phyloP scores from a whole-genome alignment of 2,113 vertebrate species.

The Oreochromis spilurus region DNA sequence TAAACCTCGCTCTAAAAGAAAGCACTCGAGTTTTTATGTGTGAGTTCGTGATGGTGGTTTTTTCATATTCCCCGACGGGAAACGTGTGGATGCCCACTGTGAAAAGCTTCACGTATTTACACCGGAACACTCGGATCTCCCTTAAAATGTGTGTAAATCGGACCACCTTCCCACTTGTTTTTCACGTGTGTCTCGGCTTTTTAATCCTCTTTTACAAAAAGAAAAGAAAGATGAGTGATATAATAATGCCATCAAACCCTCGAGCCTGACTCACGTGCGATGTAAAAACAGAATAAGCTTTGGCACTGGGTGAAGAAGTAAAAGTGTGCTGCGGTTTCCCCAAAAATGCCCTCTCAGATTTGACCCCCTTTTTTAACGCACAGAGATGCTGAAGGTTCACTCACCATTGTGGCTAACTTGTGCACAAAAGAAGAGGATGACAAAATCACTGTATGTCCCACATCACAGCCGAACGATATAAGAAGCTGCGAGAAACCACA shows the following conservation, averaged over 20 bases:
- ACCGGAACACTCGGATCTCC: slow-evolving; percentile 9
- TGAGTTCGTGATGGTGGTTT: slow-evolving; percentile 3
- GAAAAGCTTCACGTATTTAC: slow-evolving; percentile 59
- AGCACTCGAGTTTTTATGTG: slow-evolving; percentile 37
- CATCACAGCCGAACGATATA: neutral
- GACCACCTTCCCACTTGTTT: neutral
- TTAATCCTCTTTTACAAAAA: neutral
- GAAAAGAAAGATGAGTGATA: neutral
- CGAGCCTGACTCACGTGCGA: neutral
- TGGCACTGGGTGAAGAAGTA: slow-evolving; percentile 56
- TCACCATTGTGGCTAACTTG: neutral
- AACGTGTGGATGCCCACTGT: slow-evolving; percentile 20
- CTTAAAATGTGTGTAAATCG: neutral
- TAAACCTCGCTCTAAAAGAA: slow-evolving; percentile 51
- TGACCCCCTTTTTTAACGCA: neutral
- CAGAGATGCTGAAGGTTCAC: neutral
- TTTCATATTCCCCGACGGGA: neutral
- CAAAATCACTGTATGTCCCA: neutral
- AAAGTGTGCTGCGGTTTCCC: slow-evolving; percentile 35
- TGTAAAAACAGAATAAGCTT: slow-evolving; percentile 42
- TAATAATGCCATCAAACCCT: neutral
- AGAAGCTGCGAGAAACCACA: slow-evolving; percentile 33
- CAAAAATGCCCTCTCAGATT: neutral
- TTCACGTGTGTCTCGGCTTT: neutral
- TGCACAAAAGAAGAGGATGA: neutral